phyloP scores from a whole-genome alignment of 2,797 vertebrate species.

The Xenentodon cancila region DNA sequence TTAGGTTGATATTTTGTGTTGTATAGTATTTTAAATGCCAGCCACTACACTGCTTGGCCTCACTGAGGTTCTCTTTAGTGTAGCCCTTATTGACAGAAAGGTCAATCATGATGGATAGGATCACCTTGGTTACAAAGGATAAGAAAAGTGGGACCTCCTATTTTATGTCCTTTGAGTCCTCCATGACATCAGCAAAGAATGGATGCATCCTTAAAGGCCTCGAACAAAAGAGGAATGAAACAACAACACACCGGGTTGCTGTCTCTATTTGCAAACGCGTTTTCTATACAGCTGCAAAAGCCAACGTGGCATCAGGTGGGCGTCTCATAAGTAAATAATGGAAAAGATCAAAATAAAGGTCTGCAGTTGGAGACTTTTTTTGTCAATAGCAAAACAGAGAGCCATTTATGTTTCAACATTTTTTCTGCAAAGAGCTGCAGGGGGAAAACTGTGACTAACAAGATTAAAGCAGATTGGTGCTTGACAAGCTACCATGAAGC shows the following conservation, averaged over 20 bases:
- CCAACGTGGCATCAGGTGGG: slow-evolving; percentile 6
- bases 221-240: slow-evolving; percentile 48
- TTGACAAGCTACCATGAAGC: slow-evolving; percentile 47
- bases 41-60: slow-evolving; percentile 46
- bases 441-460: slow-evolving; percentile 37
- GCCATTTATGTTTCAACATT: slow-evolving; percentile 22
- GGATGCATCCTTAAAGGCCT: slow-evolving; percentile 22
- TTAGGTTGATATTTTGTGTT: slow-evolving; percentile 13
- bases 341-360: slow-evolving; percentile 24
- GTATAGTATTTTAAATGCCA: slow-evolving; percentile 72
- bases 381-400: slow-evolving; percentile 6
- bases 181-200: slow-evolving; percentile 26
- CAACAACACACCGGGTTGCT: slow-evolving; percentile 11
- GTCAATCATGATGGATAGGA: slow-evolving; percentile 64
- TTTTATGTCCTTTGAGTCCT: slow-evolving; percentile 30
- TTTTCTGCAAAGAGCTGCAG: slow-evolving; percentile 38
- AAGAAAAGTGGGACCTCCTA: slow-evolving; percentile 32
- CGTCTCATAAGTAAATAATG: slow-evolving; percentile 31
- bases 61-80: slow-evolving; percentile 51
- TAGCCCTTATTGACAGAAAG: slow-evolving; percentile 70
- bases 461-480: slow-evolving; percentile 61
- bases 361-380: slow-evolving; percentile 8
- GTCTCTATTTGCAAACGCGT: slow-evolving; percentile 5
- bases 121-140: slow-evolving; percentile 67
- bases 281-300: slow-evolving; percentile 17